Percentiles rank a stretch among this genome's conserved stretches.
Conservation (phyloP, 2,888 invertebrate species). For the Hyppa rectilinea region DNA sequence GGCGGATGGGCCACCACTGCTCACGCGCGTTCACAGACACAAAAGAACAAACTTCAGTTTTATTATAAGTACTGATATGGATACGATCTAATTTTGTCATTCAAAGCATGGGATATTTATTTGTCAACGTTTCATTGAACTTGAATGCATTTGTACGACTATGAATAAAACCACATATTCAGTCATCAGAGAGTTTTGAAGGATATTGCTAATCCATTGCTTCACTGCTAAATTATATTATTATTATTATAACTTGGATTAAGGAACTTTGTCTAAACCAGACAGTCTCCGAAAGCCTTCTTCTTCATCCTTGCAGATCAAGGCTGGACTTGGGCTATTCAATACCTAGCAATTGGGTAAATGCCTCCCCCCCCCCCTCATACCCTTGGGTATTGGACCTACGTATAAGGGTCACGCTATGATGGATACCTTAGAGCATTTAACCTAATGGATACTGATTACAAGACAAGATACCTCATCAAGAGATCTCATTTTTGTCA, state of each 20-base stretch:
- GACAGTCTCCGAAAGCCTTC: background rate
- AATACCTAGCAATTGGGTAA: constrained; percentile 3
- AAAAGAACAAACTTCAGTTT: too few species aligned
- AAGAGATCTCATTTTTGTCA: constrained; percentile 14
- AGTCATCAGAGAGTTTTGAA: too few species aligned
- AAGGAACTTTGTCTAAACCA: background rate
- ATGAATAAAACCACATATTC: background rate
- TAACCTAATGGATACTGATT: constrained; percentile 2
- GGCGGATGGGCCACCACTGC: too few species aligned
- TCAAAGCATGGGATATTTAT: background rate
- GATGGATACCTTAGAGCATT: too few species aligned
- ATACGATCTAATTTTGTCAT: background rate
- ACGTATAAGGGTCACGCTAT: background rate
- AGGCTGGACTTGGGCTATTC: background rate
- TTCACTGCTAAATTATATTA: too few species aligned
- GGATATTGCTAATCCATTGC: too few species aligned
- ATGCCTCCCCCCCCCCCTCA: too few species aligned
- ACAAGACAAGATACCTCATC: background rate
- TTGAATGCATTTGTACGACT: background rate
- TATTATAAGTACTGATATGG: too few species aligned
- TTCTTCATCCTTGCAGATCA: background rate
- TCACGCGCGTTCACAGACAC: too few species aligned
- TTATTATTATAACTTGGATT: too few species aligned
- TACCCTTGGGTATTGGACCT: too few species aligned
- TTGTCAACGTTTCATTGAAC: background rate